A percentile compares a stretch with the other conserved stretches of the same genome.
phyloP scores from a whole-genome alignment of 92 coral and sea anemone species.

The Anthopleura xanthogrammica region DNA sequence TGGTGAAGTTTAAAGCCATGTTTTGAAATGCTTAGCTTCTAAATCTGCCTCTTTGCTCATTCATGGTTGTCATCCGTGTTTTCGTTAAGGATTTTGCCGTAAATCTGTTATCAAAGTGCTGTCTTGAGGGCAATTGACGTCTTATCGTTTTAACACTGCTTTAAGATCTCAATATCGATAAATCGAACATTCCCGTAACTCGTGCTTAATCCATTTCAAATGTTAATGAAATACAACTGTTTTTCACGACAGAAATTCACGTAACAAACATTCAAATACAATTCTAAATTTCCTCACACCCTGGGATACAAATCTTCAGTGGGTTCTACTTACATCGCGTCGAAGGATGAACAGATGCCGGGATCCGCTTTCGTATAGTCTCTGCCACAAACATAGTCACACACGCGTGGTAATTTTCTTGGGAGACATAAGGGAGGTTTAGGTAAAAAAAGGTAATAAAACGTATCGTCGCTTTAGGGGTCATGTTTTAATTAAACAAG shows the following conservation, averaged over 20 bases:
- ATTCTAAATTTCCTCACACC: neutral
- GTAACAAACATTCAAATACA: neutral
- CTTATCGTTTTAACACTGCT: neutral
- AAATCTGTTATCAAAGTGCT: neutral
- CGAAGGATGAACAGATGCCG: neutral
- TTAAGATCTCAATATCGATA: neutral
- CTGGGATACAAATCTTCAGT: neutral
- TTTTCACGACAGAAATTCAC: neutral
- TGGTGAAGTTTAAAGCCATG: constrained; percentile 3
- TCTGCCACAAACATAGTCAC: neutral
- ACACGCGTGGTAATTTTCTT: neutral
- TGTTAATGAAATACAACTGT: neutral
- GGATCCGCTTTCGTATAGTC: too few relatives aligned
- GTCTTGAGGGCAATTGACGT: neutral
- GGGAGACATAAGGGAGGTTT: neutral
- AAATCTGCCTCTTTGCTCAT: neutral
- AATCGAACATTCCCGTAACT: neutral
- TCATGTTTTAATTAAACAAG: neutral
- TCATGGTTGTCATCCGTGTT: neutral
- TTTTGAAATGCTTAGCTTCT: neutral
- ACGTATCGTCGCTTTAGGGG: neutral
- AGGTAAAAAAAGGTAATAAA: neutral
- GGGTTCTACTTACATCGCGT: neutral
- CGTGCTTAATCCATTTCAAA: neutral
- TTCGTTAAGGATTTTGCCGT: neutral